These are phyloP conservation scores for Apis florea DNA, from an alignment of 1,140 invertebrate genomes.

Conservation along the genomic window DNA sequence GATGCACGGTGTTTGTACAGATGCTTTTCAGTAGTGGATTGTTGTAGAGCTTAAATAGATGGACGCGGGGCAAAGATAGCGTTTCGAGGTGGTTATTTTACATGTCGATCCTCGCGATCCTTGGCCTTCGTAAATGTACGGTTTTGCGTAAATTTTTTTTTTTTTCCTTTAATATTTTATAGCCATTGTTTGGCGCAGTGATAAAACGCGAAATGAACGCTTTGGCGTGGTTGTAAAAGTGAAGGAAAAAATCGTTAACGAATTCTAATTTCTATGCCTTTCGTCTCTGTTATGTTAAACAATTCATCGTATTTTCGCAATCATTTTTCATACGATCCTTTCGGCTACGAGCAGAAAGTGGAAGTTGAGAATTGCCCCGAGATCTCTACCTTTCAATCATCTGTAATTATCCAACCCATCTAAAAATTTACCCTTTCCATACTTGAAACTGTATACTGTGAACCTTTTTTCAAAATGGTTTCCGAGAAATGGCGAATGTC, in stretches of 20 bases:
- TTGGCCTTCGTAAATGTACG: too few species aligned
- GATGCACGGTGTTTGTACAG: constrained; percentile 34
- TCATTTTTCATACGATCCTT: not conserved
- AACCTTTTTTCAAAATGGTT: not conserved
- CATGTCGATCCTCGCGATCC: not conserved
- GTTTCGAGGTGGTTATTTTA: not conserved
- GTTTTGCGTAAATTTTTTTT: too few species aligned
- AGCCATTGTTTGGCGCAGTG: not conserved
- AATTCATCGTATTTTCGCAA: not conserved
- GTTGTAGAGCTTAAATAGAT: constrained; percentile 22
- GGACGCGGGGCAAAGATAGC: not conserved
- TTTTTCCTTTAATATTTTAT: not conserved
- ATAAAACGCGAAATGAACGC: not conserved
- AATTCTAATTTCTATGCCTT: not conserved
- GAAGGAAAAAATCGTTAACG: not conserved
- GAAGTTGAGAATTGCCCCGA: not conserved
- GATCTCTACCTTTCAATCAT: not conserved
- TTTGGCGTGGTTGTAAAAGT: not conserved
- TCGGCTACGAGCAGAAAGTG: not conserved
- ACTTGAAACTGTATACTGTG: too few species aligned
- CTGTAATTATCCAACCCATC: not conserved
- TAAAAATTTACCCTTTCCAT: not conserved
- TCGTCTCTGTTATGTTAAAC: not conserved
- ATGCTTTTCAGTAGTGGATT: constrained; percentile 22
- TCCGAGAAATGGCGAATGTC: not conserved